Evolutionary conservation across 2,797 vertebrate genomes (phyloP), one percentile per base, ranked within the genome.

Genomic region (Natrix natrix): DNA sequence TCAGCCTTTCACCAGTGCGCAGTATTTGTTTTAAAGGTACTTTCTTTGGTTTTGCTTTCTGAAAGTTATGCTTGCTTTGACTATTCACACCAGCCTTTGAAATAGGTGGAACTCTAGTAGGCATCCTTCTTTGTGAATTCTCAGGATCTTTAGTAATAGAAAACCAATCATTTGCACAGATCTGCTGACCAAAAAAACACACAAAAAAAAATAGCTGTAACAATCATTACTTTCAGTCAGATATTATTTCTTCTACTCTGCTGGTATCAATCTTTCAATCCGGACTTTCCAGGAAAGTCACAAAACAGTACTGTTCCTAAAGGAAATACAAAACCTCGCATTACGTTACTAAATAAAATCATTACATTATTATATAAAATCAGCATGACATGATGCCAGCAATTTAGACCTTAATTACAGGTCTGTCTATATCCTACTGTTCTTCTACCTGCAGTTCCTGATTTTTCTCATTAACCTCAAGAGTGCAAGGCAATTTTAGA

Each of bases 131-230:
- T 32, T 32, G 1, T 28, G 60, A 66, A 52, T n/a, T 13, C 37
- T 1, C 24, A 43, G 0, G 37, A 43, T 91, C 86, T 26, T 14
- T 92, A 0, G 6, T 60, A 43, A 20, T 20, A 55, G 32, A 86
- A 92, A 55, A 13, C 0, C 0, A 14, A 22, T 0, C 10, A 1
- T 0, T 54, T 56, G 2, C 2, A 63, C 91, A 22, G 93, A 92
- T 88, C 91, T 94, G 74, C 55, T 78, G 63, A 90, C 28, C 63
- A 94, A 63, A 61, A 63, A 93, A 14, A 56, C 4, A 37, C 32
- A 37, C 2, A 43, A 1, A 94, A 12, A 11, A 92, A 13, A 91
- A 92, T 32, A 43, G 24, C 37, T 90, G 5, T 87, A 0, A 2
- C 17, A 1, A 54, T 7, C 17, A 14, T 1, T 86, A 60, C 59